phyloP scores from a whole-genome alignment of 2,113 vertebrate genomes.

The Athene noctua region DNA sequence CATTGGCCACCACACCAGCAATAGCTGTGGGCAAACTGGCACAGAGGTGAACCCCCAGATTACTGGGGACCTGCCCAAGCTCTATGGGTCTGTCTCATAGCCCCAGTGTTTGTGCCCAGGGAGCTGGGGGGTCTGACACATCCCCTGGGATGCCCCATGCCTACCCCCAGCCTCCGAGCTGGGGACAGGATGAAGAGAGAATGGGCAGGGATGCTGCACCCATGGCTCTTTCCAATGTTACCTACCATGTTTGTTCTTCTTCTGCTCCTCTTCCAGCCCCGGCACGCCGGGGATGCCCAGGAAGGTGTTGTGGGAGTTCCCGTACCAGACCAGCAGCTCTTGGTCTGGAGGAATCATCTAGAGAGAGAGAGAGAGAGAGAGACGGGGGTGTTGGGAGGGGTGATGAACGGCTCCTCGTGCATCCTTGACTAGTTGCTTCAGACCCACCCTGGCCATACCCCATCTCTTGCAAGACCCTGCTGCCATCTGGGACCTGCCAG shows the following conservation, averaged over 20 bases:
- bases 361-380: background rate
- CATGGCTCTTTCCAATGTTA: rapidly evolving
- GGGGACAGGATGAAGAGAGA: background rate
- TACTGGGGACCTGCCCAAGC: background rate
- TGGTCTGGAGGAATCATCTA: conserved; percentile 97
- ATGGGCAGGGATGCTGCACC: rapidly evolving
- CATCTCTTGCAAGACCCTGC: background rate
- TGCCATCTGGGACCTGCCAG: background rate
- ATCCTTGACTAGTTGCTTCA: rapidly evolving
- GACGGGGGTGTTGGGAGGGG: rapidly evolving
- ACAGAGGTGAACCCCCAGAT: rapidly evolving
- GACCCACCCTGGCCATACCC: background rate
- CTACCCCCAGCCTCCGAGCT: background rate
- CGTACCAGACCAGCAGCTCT: conserved; percentile 96
- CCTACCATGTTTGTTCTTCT: conserved; percentile 90
- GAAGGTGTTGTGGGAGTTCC: conserved; percentile 95
- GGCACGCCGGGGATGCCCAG: conserved; percentile 95
- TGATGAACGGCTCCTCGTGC: rapidly evolving
- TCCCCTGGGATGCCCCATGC: background rate
- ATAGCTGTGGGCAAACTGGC: rapidly evolving
- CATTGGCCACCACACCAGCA: background rate
- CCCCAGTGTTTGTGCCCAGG: background rate
- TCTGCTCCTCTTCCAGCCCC: conserved; percentile 90
- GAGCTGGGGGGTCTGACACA: background rate
- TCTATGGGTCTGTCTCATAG: background rate